Evolutionary conservation across 2,888 invertebrate species (phyloP).

Genomic region (Diarsia rubi): DNA sequence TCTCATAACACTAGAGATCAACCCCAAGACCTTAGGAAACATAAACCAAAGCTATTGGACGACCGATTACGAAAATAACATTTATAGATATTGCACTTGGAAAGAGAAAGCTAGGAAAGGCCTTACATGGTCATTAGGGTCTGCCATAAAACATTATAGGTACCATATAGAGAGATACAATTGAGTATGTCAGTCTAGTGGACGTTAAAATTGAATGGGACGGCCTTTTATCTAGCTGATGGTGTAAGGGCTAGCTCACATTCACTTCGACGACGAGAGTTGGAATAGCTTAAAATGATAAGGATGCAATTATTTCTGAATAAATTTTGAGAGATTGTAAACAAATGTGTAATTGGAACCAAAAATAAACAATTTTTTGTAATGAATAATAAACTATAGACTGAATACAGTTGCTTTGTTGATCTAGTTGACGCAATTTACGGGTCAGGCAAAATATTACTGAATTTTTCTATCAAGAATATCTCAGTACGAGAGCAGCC

Average conservation of each 20-base stretch:
- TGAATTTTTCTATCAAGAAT: too few species aligned
- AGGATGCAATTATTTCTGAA: background rate
- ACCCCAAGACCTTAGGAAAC: slow-evolving; percentile 5
- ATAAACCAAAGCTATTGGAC: slow-evolving; percentile 31
- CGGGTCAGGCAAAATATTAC: too few species aligned
- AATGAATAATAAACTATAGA: background rate
- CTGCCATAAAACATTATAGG: slow-evolving; percentile 47
- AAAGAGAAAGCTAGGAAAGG: slow-evolving; percentile 44
- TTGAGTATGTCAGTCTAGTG: slow-evolving; percentile 38
- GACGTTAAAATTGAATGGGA: slow-evolving; percentile 53
- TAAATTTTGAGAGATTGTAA: background rate
- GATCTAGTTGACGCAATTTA: too few species aligned
- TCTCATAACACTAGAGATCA: slow-evolving; percentile 14
- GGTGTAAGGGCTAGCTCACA: slow-evolving; percentile 22
- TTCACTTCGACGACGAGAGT: background rate
- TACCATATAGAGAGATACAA: slow-evolving; percentile 45
- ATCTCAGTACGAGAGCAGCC: too few species aligned
- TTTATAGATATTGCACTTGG: slow-evolving; percentile 36
- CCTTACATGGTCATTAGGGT: slow-evolving; percentile 45
- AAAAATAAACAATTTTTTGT: background rate
- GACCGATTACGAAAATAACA: slow-evolving; percentile 45
- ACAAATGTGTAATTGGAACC: background rate
- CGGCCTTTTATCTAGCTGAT: slow-evolving; percentile 24
- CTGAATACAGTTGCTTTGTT: too few species aligned
- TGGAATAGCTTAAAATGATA: too few species aligned